Base-by-base conservation (phyloP, 2,888 invertebrate species). In the Oxyteleia sp. region DNA sequence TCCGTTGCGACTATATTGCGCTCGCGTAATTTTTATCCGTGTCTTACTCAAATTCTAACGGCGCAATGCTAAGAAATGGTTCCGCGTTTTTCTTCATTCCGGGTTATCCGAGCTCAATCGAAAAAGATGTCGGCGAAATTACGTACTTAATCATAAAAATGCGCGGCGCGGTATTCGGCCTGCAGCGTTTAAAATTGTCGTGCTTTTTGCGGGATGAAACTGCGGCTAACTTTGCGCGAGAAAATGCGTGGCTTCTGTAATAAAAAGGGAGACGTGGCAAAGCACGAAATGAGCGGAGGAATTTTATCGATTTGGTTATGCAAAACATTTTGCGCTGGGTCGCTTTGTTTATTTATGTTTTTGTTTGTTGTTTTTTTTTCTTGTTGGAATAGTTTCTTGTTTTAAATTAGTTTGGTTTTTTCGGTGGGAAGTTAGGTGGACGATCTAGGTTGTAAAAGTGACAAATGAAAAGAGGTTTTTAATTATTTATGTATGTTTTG, bases 81-180 rank as follows among this genome's bases (percentile, higher is more conserved):
- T 29, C 18, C 43, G n/a, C 55, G 47, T 59, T 72, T 72, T 66
- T 53, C 35, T 13, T 13, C 72, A 41, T 66, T 74, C 55, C 66
- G 7, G 61, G 45, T 80, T 74, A 74, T 80, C 74, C 45, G 66
- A 66, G 72, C 38, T 64, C 61, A 74, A 81, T 81, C 80, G 80
- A 74, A 74, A 74, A 74, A 53, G 80, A 81, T 63, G 68, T 68
- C 68, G 51, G 66, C 53, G 59, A 68, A 80, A 80, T 80, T 80
- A 79, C 79, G 47, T 72, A 66, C 66, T 79, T 79, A 79, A 79
- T 79, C 79, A 80, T 80, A 80, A 80, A 72, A 80, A 69, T 69
- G 55, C 55, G 13, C 15, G 47, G 8, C 45, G 45, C 29, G 47
- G 45, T 26, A 38, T 38, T 11, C 26, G 15, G 8, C n/a, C 20